phyloP scores from a whole-genome alignment of 2,888 invertebrate species.

The Pristionchus exspectatus region DNA sequence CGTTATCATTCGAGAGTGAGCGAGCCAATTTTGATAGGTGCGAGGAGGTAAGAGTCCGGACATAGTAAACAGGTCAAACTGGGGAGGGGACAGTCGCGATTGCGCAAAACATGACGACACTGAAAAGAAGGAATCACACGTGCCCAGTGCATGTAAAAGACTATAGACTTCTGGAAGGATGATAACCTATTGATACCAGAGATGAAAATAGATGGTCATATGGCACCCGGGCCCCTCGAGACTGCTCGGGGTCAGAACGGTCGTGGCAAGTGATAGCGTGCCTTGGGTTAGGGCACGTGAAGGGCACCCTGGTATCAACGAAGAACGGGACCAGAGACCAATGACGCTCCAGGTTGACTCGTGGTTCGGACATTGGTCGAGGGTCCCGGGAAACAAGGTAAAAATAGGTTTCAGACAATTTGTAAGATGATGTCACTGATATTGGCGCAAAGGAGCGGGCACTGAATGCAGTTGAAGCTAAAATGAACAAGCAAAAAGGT shows the following conservation, averaged over 20 bases:
- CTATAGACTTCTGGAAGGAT: not conserved
- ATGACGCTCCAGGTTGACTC: not conserved
- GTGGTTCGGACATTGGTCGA: not conserved
- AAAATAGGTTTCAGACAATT: too few species aligned
- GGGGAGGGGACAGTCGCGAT: not conserved
- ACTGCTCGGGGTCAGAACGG: not conserved
- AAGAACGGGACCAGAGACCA: not conserved
- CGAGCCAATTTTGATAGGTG: not conserved
- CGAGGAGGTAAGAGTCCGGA: not conserved
- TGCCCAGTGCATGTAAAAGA: not conserved
- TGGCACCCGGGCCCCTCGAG: not conserved
- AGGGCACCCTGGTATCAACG: not conserved
- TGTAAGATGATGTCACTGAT: too few species aligned
- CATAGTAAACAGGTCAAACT: constrained; percentile 15
- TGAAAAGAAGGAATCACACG: not conserved
- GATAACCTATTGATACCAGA: not conserved
- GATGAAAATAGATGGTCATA: not conserved
- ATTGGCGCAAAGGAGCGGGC: too few species aligned
- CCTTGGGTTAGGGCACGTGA: not conserved
- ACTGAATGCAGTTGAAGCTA: too few species aligned
- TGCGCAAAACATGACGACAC: not conserved
- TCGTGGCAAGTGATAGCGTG: not conserved
- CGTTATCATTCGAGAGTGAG: constrained; percentile 13
- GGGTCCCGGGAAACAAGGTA: too few species aligned
- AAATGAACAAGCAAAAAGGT: too few species aligned